A percentile compares a stretch with the other conserved stretches of the same genome.
Evolutionary conservation across 2,797 vertebrate species (phyloP).

Genomic region (Acipenser oxyrinchus): DNA sequence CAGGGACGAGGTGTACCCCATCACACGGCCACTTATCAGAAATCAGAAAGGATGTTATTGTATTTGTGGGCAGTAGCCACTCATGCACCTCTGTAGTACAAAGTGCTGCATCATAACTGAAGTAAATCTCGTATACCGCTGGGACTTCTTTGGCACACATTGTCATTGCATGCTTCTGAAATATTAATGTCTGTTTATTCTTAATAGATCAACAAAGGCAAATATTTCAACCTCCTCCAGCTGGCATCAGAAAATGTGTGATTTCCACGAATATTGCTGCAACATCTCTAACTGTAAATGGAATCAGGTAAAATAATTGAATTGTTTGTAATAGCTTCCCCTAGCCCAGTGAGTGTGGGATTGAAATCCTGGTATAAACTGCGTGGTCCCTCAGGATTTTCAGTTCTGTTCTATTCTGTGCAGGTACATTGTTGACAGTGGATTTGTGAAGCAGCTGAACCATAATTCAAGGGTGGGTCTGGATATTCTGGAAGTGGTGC

Average conservation of each 20-base stretch:
- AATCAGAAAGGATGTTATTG: too few species aligned
- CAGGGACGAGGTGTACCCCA: too few species aligned
- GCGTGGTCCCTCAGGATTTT: not conserved
- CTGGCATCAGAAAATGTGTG: constrained; percentile 86
- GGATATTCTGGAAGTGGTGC: constrained; percentile 91
- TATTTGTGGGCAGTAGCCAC: too few species aligned
- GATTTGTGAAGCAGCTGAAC: constrained; percentile 95
- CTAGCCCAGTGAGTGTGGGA: not conserved
- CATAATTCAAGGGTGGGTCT: constrained; percentile 88
- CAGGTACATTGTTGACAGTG: constrained; percentile 92
- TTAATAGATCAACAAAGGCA: constrained; percentile 83
- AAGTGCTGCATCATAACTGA: too few species aligned
- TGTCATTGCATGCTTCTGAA: not conserved
- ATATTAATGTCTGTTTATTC: constrained; percentile 11
- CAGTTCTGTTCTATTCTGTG: constrained; percentile 19
- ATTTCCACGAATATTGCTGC: constrained; percentile 95
- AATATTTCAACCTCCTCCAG: constrained; percentile 86
- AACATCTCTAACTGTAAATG: constrained; percentile 91
- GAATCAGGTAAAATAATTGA: constrained; percentile 69
- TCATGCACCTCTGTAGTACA: too few species aligned
- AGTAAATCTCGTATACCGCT: too few species aligned
- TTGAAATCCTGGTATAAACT: not conserved
- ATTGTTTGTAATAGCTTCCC: not conserved
- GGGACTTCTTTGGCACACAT: too few species aligned
- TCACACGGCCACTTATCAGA: too few species aligned